Conservation (phyloP, 2,888 invertebrate species). For the Netelia melanura region DNA sequence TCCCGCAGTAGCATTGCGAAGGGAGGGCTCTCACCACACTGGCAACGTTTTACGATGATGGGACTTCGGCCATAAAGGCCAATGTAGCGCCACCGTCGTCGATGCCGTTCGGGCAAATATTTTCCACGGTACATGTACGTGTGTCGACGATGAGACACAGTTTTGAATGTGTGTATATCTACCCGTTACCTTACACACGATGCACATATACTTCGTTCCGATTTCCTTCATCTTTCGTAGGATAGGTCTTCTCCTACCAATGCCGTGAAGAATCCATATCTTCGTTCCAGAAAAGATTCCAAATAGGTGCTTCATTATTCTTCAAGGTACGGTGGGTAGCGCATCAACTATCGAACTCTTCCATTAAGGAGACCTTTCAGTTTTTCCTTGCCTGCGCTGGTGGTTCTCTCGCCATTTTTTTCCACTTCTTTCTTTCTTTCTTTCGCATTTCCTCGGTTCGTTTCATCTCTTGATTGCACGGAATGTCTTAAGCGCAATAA, state of each 20-base stretch:
- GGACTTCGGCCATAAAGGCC: conserved; percentile 78
- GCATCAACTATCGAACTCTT: conserved; percentile 42
- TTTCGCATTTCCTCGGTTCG: conserved; percentile 9
- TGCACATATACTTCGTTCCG: neutral
- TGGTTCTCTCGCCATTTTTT: neutral
- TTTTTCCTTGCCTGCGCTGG: neutral
- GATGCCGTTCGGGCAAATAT: conserved; percentile 39
- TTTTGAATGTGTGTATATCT: conserved; percentile 24
- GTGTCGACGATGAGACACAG: conserved; percentile 23
- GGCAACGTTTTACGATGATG: conserved; percentile 78
- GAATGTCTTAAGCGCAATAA: conserved; percentile 45
- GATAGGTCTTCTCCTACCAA: no score
- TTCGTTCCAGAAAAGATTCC: conserved; percentile 11
- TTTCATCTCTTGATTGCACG: conserved; percentile 29
- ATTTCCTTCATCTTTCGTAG: neutral
- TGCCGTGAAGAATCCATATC: no score
- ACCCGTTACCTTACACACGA: no score
- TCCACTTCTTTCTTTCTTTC: conserved; percentile 10
- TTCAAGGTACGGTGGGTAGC: neutral
- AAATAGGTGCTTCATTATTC: conserved; percentile 40
- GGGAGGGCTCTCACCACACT: conserved; percentile 46
- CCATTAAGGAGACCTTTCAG: conserved; percentile 12
- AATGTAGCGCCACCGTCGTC: conserved; percentile 75
- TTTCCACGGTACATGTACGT: neutral
- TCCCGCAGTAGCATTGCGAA: conserved; percentile 41